These are phyloP conservation scores for Calyptomena viridis DNA, from an alignment of 2,113 vertebrate species.

Conservation along the genomic window DNA sequence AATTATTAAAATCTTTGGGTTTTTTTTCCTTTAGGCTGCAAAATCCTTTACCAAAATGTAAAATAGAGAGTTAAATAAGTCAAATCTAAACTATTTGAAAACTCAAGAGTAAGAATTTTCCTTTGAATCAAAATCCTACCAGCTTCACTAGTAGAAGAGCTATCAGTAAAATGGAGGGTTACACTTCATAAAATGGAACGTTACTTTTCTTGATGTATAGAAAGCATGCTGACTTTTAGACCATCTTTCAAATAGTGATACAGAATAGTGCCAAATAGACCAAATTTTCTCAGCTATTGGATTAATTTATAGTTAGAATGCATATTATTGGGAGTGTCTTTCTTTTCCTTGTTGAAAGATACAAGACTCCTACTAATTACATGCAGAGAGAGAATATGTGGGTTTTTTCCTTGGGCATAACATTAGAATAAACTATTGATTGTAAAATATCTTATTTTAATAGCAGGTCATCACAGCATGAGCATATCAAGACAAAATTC, in stretches of 20 bases:
- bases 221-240: background rate
- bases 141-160: background rate
- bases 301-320: background rate
- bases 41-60: background rate
- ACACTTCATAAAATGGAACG: background rate
- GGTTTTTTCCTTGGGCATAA: background rate
- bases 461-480: background rate
- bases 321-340: background rate
- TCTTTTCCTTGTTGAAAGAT: background rate
- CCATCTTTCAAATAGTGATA: background rate
- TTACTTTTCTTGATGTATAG: background rate
- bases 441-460: conserved; percentile 27
- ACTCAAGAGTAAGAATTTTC: background rate
- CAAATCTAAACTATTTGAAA: background rate
- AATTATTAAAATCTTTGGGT: background rate
- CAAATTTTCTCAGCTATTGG: background rate
- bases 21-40: background rate
- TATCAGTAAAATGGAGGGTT: background rate
- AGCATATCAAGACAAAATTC: background rate
- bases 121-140: background rate
- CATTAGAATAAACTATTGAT: conserved; percentile 43
- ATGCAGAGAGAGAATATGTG: background rate
- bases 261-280: background rate
- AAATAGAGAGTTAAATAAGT: background rate
- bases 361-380: background rate